phyloP scores from a whole-genome alignment of 2,797 vertebrate genomes.

The Sebastes kiyomatsui region DNA sequence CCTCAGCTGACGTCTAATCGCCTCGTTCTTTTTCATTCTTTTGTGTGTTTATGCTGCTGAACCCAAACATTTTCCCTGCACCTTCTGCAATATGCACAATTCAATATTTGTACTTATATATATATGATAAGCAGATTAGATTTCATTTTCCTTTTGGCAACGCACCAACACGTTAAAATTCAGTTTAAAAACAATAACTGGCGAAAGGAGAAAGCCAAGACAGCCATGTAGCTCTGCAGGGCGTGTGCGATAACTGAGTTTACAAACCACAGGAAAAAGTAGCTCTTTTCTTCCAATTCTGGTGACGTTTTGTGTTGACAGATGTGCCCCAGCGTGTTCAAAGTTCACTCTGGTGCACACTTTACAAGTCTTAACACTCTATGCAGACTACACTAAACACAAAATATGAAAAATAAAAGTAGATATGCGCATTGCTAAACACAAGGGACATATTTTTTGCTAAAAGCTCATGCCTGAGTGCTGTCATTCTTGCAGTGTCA shows the following conservation, averaged over 20 bases:
- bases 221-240: slow-evolving; percentile 28
- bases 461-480: neutral
- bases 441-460: neutral
- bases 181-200: slow-evolving; percentile 64
- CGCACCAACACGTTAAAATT: slow-evolving; percentile 36
- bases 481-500: neutral
- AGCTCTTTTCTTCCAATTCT: neutral
- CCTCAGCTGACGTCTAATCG: slow-evolving; percentile 17
- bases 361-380: neutral
- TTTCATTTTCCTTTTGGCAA: slow-evolving; percentile 38
- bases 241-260: slow-evolving; percentile 20
- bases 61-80: neutral
- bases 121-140: slow-evolving; percentile 43
- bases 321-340: neutral
- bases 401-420: neutral
- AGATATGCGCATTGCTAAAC: neutral
- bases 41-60: slow-evolving; percentile 20
- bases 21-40: slow-evolving; percentile 34
- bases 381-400: neutral
- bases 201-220: neutral
- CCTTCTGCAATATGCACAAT: slow-evolving; percentile 32
- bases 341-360: neutral
- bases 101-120: slow-evolving; percentile 25
- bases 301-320: slow-evolving; percentile 4
- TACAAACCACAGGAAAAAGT: neutral